Evolutionary conservation across 2,888 invertebrate species (phyloP).

Genomic region (Nemapogon koenigi): DNA sequence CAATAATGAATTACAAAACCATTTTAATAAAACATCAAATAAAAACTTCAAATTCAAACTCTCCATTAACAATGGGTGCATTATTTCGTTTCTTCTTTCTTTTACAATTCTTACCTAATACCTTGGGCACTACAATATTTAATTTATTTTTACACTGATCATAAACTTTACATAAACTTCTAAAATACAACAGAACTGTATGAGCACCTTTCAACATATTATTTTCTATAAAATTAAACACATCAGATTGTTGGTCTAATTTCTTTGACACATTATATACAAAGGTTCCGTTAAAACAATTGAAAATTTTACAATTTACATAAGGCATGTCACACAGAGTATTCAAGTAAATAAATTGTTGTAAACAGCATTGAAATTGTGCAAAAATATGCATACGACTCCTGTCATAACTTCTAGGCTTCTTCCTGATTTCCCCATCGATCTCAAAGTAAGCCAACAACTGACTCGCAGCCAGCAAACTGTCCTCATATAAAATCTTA

Average conservation of each 20-base stretch:
- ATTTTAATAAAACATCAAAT: no score
- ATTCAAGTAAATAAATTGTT: conserved; percentile 69
- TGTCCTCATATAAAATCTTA: conserved; percentile 62
- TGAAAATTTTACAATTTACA: conserved; percentile 60
- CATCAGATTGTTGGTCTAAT: conserved; percentile 63
- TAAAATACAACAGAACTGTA: conserved; percentile 39
- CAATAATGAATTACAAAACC: no score
- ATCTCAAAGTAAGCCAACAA: conserved; percentile 67
- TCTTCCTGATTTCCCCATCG: conserved; percentile 55
- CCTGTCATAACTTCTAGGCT: conserved; percentile 61
- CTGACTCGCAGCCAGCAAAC: conserved; percentile 62
- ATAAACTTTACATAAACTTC: conserved; percentile 32
- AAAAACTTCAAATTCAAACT: conserved; percentile 48
- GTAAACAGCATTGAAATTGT: conserved; percentile 70
- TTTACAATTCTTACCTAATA: conserved; percentile 26
- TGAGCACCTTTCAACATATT: conserved; percentile 40
- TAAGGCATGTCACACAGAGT: conserved; percentile 68
- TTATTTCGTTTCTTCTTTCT: conserved; percentile 26
- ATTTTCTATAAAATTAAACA: conserved; percentile 57
- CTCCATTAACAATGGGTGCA: no score
- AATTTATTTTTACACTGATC: conserved; percentile 28
- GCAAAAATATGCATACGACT: conserved; percentile 68
- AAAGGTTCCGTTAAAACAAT: conserved; percentile 77
- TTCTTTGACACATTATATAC: conserved; percentile 74
- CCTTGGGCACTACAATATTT: conserved; percentile 27